A percentile compares a stretch with the other conserved stretches of the same genome.
Evolutionary conservation across 2,888 invertebrate genomes (phyloP).

Genomic region (Zhuqinia jingwanae): DNA sequence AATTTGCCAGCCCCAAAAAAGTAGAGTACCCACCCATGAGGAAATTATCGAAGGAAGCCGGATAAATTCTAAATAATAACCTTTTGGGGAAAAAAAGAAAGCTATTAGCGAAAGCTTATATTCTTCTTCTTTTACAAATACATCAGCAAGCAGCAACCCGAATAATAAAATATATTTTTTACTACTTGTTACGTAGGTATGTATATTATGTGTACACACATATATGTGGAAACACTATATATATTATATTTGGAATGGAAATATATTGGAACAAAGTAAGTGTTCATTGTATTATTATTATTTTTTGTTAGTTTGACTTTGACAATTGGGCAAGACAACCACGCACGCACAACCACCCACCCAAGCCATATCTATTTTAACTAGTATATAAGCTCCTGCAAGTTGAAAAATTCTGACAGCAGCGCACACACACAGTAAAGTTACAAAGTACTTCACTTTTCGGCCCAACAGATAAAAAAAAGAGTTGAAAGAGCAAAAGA

Average conservation of each 20-base stretch:
- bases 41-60: slow-evolving; percentile 50
- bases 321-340: slow-evolving; percentile 22
- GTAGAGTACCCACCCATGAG: background rate
- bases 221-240: background rate
- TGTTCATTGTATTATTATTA: background rate
- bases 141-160: background rate
- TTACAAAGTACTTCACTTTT: slow-evolving; percentile 46
- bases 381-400: too few relatives aligned
- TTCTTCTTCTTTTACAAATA: background rate
- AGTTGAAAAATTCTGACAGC: too few relatives aligned
- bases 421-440: background rate
- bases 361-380: background rate
- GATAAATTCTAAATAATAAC: slow-evolving; percentile 15
- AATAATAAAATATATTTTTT: too few relatives aligned
- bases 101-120: slow-evolving; percentile 1
- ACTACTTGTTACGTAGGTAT: too few relatives aligned
- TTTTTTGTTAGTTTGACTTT: too few relatives aligned
- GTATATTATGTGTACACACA: too few relatives aligned
- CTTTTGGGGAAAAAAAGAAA: background rate
- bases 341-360: too few relatives aligned
- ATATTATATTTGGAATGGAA: background rate
- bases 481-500: slow-evolving; percentile 49
- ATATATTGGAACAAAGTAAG: background rate
- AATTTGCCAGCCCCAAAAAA: slow-evolving; percentile 59
- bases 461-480: slow-evolving; percentile 49